Percentiles rank a stretch among this genome's conserved stretches.
Evolutionary conservation across 2,888 invertebrate species (phyloP).

Genomic region (Entomobrya proxima): DNA sequence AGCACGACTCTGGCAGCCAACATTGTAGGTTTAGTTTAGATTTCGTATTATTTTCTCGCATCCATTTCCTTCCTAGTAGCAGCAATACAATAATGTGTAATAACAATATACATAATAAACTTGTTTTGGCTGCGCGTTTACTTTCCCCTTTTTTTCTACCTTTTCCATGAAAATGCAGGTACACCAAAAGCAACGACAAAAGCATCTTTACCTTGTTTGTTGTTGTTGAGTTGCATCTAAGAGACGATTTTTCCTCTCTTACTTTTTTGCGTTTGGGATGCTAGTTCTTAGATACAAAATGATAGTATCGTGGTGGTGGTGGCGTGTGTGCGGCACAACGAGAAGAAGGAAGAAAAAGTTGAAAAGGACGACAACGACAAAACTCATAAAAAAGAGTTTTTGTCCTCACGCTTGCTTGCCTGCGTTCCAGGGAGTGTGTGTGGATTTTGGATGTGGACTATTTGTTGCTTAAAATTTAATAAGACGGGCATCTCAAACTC

Average conservation of each 20-base stretch:
- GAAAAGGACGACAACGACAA: slow-evolving; percentile 11
- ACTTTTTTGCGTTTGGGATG: background rate
- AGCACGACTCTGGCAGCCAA: background rate
- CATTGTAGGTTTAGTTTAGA: slow-evolving; percentile 23
- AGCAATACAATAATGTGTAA: slow-evolving; percentile 38
- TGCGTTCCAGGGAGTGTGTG: background rate
- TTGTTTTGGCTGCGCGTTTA: slow-evolving; percentile 33
- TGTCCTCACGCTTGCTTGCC: background rate
- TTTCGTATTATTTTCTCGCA: background rate
- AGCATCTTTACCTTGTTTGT: slow-evolving; percentile 19
- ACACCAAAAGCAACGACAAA: background rate
- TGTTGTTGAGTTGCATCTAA: slow-evolving; percentile 35
- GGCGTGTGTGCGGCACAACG: background rate
- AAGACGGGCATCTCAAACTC: slow-evolving; percentile 44
- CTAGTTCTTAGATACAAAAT: background rate
- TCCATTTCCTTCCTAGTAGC: slow-evolving; percentile 17
- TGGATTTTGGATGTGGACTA: background rate
- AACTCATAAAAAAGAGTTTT: slow-evolving; percentile 12
- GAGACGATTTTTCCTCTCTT: background rate
- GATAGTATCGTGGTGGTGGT: background rate
- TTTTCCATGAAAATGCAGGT: slow-evolving; percentile 23
- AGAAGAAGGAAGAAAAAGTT: background rate
- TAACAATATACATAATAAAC: slow-evolving; percentile 59
- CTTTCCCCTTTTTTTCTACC: background rate
- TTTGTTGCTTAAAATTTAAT: slow-evolving; percentile 63